Conservation (phyloP, 2,797 vertebrate genomes). For the Leptodactylus fallax region DNA sequence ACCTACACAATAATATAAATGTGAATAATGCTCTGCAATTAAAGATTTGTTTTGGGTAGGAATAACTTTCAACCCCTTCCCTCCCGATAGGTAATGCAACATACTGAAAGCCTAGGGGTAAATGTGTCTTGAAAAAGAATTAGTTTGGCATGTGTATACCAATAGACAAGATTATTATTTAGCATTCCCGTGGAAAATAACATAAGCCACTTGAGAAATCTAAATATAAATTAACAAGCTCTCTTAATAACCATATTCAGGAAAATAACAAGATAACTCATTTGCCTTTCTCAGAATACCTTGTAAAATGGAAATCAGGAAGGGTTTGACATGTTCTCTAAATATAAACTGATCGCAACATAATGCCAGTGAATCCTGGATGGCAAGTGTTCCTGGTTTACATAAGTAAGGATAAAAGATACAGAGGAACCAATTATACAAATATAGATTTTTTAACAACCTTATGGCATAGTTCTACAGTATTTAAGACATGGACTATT, state of each 20-base stretch:
- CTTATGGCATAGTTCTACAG: neutral
- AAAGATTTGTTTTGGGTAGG: neutral
- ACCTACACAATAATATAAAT: neutral
- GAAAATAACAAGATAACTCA: constrained; percentile 63
- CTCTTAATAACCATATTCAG: constrained; percentile 60
- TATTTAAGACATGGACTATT: neutral
- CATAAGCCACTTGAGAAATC: constrained; percentile 63
- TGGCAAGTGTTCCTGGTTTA: constrained; percentile 13
- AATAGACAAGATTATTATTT: constrained; percentile 63
- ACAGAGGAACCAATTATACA: constrained; percentile 12
- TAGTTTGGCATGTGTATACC: constrained; percentile 57
- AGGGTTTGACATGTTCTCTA: constrained; percentile 57
- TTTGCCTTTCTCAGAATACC: constrained; percentile 61
- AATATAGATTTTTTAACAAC: neutral
- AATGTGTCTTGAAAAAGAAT: constrained; percentile 57
- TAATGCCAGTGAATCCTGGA: constrained; percentile 36
- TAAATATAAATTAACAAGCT: constrained; percentile 65
- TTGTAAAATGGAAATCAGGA: constrained; percentile 63
- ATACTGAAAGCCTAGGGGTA: constrained; percentile 32
- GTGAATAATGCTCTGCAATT: neutral
- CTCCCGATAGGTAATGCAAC: neutral
- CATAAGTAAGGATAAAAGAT: neutral
- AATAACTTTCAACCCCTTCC: constrained; percentile 22
- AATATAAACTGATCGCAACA: constrained; percentile 57
- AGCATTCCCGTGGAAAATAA: constrained; percentile 60